Percentiles rank a stretch among this genome's conserved stretches.
Conservation (phyloP, 1,140 invertebrate genomes). For the Penaeus chinensis region DNA sequence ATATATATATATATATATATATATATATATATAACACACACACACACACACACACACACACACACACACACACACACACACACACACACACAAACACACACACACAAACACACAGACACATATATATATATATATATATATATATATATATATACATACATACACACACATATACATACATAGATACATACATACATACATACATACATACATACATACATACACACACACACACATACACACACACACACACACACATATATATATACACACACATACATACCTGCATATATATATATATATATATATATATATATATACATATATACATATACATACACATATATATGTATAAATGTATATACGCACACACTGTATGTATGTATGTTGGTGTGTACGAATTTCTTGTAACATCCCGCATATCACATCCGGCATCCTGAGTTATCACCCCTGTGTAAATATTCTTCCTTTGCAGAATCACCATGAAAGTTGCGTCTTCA, state of each 20-base stretch:
- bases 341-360: too few species aligned
- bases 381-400: background rate
- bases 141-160: background rate
- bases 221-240: background rate
- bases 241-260: background rate
- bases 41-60: background rate
- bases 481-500: too few species aligned
- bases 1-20: background rate
- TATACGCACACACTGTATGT: too few species aligned
- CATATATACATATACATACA: background rate
- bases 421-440: too few species aligned
- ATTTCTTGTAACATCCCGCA: background rate
- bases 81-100: background rate
- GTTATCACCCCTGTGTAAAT: too few species aligned
- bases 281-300: background rate
- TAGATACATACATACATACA: slow-evolving; percentile 7
- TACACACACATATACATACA: background rate
- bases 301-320: background rate
- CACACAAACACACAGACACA: background rate
- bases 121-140: slow-evolving; percentile 2
- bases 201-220: background rate
- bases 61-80: background rate
- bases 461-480: too few species aligned
- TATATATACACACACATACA: too few species aligned
- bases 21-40: slow-evolving; percentile 1